phyloP scores from a whole-genome alignment of 2,113 vertebrate species.

The Cyanocitta stelleri region DNA sequence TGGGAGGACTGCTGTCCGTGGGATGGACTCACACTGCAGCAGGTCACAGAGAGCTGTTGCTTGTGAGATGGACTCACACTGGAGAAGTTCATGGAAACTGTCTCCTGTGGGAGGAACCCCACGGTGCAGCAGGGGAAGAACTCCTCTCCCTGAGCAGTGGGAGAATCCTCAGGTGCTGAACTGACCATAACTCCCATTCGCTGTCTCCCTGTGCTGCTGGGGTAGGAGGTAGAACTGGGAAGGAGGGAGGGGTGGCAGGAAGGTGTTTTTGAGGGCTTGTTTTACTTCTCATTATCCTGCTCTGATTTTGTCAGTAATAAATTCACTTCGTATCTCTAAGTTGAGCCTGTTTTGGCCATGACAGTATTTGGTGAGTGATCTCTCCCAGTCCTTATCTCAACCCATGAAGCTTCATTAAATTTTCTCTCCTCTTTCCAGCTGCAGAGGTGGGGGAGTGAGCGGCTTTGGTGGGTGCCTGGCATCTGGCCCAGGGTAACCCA shows the following conservation, averaged over 20 bases:
- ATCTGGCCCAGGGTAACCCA: not conserved
- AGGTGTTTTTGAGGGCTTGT: not conserved
- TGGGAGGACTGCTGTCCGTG: not conserved
- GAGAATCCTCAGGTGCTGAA: not conserved
- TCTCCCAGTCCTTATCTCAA: not conserved
- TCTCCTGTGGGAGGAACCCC: not conserved
- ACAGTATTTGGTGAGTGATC: not conserved
- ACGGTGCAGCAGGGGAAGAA: accelerated
- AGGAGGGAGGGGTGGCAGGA: not conserved
- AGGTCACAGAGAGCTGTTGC: not conserved
- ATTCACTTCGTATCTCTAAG: not conserved
- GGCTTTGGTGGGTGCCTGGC: not conserved
- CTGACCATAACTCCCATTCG: not conserved
- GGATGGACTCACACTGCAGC: not conserved
- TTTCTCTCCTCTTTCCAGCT: not conserved
- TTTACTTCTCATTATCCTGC: not conserved
- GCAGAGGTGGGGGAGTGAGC: not conserved
- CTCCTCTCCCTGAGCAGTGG: not conserved
- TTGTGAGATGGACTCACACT: accelerated
- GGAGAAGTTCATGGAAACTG: not conserved
- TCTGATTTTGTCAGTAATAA: not conserved
- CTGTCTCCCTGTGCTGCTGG: not conserved
- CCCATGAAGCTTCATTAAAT: accelerated
- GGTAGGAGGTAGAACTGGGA: not conserved
- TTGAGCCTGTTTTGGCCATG: not conserved